These are phyloP conservation scores for Acanthurus lineatus DNA, from an alignment of 2,797 vertebrate species.

Conservation along the genomic window DNA sequence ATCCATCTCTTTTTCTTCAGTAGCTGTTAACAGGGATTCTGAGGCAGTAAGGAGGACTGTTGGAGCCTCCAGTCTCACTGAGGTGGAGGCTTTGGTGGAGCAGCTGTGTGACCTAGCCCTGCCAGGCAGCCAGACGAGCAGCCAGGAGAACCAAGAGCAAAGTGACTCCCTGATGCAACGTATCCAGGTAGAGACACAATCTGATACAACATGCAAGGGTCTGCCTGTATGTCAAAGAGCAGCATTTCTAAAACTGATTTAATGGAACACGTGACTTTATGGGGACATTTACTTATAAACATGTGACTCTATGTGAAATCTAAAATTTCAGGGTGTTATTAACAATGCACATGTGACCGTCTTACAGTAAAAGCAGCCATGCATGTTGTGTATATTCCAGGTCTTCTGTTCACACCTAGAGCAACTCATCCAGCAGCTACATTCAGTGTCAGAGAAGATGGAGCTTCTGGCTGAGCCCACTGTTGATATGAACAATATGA, in stretches of 20 bases:
- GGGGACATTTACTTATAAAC: neutral
- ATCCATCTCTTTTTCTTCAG: neutral
- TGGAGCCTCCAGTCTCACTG: conserved; percentile 52
- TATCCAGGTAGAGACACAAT: conserved; percentile 85
- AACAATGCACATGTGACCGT: neutral
- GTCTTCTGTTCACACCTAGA: conserved; percentile 91
- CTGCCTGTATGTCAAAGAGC: too few species aligned
- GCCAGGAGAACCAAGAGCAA: conserved; percentile 57
- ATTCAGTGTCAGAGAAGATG: conserved; percentile 80
- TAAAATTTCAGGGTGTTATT: neutral
- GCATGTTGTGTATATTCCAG: conserved; percentile 73
- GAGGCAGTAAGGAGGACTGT: conserved; percentile 25
- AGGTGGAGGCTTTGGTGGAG: conserved; percentile 69
- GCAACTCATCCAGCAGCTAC: conserved; percentile 90
- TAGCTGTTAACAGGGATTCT: conserved; percentile 16
- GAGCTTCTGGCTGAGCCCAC: conserved; percentile 79
- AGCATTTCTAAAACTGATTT: neutral
- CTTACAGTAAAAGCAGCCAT: neutral
- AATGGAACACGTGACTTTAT: neutral
- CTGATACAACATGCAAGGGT: neutral
- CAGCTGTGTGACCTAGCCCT: conserved; percentile 61
- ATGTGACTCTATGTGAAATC: neutral
- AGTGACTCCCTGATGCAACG: conserved; percentile 87
- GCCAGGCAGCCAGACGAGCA: conserved; percentile 40
- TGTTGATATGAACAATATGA: conserved; percentile 78